These are phyloP conservation scores for Lithophane leautieri DNA, from an alignment of 2,888 invertebrate species.

Conservation along the genomic window DNA sequence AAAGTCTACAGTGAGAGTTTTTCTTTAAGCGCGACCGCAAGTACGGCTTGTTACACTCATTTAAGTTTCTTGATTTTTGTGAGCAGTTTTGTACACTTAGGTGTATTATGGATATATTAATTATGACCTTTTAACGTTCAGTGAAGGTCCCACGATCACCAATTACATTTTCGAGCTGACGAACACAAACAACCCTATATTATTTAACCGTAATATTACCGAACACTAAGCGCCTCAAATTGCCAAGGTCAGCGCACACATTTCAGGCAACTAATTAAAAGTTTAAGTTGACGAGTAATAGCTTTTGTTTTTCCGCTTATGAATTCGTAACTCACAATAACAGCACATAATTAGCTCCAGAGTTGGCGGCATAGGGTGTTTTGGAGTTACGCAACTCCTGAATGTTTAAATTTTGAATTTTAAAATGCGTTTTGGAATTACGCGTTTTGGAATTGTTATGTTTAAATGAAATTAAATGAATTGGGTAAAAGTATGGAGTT, in stretches of 20 bases:
- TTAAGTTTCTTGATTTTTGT: background rate
- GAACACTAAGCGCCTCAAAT: conserved; percentile 34
- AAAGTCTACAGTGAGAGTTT: background rate
- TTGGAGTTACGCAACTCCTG: conserved; percentile 46
- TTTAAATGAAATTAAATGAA: conserved; percentile 30
- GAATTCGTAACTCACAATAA: conserved; percentile 75
- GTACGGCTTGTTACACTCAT: background rate
- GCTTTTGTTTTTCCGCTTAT: conserved; percentile 78
- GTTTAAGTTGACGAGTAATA: conserved; percentile 74
- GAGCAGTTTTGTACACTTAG: background rate
- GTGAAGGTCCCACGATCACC: background rate
- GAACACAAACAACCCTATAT: conserved; percentile 22
- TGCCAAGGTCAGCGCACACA: conserved; percentile 59
- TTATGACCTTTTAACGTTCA: background rate
- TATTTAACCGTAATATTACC: conserved; percentile 27
- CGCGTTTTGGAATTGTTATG: conserved; percentile 33
- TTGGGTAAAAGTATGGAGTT: background rate
- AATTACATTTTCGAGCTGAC: background rate
- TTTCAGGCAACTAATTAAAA: conserved; percentile 78
- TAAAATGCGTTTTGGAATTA: conserved; percentile 40
- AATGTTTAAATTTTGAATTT: conserved; percentile 53
- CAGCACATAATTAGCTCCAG: conserved; percentile 68
- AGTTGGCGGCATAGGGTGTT: conserved; percentile 50
- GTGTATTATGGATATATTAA: background rate
- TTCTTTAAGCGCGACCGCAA: too few species aligned